Evolutionary conservation across 1,140 invertebrate species (phyloP), one percentile per base, ranked within the genome.

Genomic region (Neelides sp.): DNA sequence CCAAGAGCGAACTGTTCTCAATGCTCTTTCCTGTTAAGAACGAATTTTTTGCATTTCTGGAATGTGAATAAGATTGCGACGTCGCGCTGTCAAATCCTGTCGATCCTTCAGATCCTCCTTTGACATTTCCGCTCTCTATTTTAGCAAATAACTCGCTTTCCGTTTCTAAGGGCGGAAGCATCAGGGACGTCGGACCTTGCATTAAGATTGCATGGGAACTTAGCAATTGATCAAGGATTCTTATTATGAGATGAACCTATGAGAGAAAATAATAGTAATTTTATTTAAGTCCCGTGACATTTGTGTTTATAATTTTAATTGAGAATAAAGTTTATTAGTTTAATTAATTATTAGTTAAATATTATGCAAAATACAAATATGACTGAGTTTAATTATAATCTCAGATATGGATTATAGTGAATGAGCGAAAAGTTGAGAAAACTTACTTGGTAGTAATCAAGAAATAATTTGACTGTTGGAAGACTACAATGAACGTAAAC

Each of bases 401-500:
- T n/a, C n/a, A n/a, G n/a, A n/a, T n/a, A n/a, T n/a, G n/a, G n/a
- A n/a, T n/a, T n/a, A n/a, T n/a, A n/a, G n/a, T n/a, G n/a, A n/a
- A n/a, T n/a, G n/a, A n/a, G n/a, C n/a, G n/a, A n/a, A n/a, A n/a
- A n/a, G n/a, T n/a, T n/a, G n/a, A n/a, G n/a, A n/a, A n/a, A n/a
- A n/a, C n/a, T 12, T 19, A 43, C 53, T 22, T 51, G 48, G 4
- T n/a, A 7, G 19, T 27, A 34, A 2, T 37, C 22, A 7, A 52
- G 28, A 0, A 40, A 36, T 12, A 56, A 4, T 48, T 48, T 52
- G 28, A 48, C 36, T 2, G 48, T 13, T 26, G 43, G 32, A 41
- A 51, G 48, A 37, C 52, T 49, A 24, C 36, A 43, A 24, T 55
- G 53, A 26, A 55, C 24, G 47, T 30, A 55, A 30, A 44, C 47